Evolutionary conservation across 1,140 invertebrate species (phyloP).

Genomic region (Acromyrmex echinatior): DNA sequence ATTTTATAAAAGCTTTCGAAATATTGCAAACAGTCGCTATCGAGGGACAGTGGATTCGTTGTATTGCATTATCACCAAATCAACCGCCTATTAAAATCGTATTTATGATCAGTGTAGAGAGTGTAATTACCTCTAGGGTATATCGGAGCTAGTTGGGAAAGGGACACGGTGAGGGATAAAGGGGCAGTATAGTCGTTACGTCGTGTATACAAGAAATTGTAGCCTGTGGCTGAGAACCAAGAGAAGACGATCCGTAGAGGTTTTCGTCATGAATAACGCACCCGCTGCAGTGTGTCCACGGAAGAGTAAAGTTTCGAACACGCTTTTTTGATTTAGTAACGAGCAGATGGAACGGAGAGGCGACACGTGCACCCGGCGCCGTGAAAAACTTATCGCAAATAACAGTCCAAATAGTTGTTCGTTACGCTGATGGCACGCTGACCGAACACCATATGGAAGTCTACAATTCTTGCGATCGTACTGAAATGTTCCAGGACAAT

Average conservation of each 20-base stretch:
- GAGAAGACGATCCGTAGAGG: conserved; percentile 70
- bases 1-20: not conserved
- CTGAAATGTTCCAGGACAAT: conserved; percentile 20
- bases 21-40: not conserved
- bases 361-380: conserved; percentile 41
- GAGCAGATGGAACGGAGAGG: conserved; percentile 57
- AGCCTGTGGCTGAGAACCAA: conserved; percentile 61
- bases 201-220: conserved; percentile 73
- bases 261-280: conserved; percentile 76
- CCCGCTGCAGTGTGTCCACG: conserved; percentile 60
- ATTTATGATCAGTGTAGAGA: conserved; percentile 19
- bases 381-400: conserved; percentile 60
- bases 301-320: conserved; percentile 60
- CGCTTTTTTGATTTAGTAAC: conserved; percentile 57
- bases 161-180: conserved; percentile 15
- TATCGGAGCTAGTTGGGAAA: conserved; percentile 23
- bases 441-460: conserved; percentile 53
- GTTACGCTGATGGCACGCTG: conserved; percentile 47
- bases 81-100: conserved; percentile 26
- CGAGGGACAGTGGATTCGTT: not conserved
- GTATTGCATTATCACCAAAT: not conserved
- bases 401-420: conserved; percentile 60
- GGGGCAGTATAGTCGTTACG: conserved; percentile 49
- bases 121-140: conserved; percentile 37
- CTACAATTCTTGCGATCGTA: conserved; percentile 21